Percentiles rank a stretch among this genome's conserved stretches.
Evolutionary conservation across 2,888 invertebrate genomes (phyloP).

Genomic region (Mythimna impura): DNA sequence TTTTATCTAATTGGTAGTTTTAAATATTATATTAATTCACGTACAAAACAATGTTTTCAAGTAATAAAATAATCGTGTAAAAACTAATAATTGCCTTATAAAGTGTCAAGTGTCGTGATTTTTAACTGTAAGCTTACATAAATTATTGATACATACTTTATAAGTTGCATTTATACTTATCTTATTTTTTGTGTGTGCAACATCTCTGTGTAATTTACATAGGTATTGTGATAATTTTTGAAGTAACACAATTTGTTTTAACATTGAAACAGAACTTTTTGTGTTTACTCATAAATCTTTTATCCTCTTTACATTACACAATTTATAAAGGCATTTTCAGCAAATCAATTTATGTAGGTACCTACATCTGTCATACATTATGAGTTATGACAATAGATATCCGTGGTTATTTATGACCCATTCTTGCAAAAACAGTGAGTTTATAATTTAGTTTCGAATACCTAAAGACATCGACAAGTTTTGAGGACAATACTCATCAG

Average conservation of each 20-base stretch:
- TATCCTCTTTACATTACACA: not conserved
- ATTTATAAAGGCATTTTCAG: not conserved
- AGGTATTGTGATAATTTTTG: not conserved
- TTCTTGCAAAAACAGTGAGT: not conserved
- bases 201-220: not conserved
- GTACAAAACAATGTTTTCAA: slow-evolving; percentile 3
- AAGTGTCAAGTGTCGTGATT: slow-evolving; percentile 17
- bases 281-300: not conserved
- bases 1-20: slow-evolving; percentile 22
- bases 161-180: not conserved
- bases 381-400: no score
- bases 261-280: not conserved
- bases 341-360: not conserved
- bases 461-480: not conserved
- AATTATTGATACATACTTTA: not conserved
- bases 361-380: not conserved
- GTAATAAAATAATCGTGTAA: slow-evolving; percentile 16
- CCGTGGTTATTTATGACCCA: no score
- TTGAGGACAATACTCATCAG: not conserved
- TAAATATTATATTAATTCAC: not conserved
- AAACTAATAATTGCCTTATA: slow-evolving; percentile 26
- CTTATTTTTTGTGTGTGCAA: not conserved
- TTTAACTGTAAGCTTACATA: not conserved
- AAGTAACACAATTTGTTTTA: not conserved
- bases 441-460: not conserved